phyloP scores from a whole-genome alignment of 2,113 vertebrate species.

The Galbula dea region DNA sequence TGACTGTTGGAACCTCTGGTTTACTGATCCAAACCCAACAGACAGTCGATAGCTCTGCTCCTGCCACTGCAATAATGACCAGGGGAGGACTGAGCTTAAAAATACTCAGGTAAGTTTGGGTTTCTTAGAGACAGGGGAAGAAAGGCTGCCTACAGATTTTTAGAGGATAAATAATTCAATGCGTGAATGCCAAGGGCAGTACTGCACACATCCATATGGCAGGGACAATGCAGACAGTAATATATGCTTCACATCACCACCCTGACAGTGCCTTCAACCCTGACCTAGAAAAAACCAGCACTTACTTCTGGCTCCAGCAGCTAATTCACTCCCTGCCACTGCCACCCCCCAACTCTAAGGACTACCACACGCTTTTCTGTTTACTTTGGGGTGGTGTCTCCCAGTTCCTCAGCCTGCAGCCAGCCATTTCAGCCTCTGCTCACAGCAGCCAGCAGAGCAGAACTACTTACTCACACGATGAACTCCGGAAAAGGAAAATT shows the following conservation, averaged over 20 bases:
- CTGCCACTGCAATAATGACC: not conserved
- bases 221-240: conserved; percentile 47
- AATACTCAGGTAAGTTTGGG: not conserved
- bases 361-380: not conserved
- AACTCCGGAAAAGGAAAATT: rapidly evolving
- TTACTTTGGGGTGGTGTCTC: not conserved
- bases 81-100: not conserved
- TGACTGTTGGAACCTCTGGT: not conserved
- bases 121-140: conserved; percentile 23
- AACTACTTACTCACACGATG: rapidly evolving
- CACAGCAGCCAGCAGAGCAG: not conserved
- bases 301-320: conserved; percentile 4
- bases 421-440: not conserved
- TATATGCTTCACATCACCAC: conserved; percentile 18
- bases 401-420: rapidly evolving
- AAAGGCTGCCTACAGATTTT: conserved; percentile 46
- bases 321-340: not conserved
- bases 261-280: conserved; percentile 31
- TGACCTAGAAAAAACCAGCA: conserved; percentile 2
- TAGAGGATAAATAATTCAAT: conserved; percentile 70
- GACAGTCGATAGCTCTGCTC: not conserved
- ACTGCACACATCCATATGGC: conserved; percentile 43
- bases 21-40: not conserved
- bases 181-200: conserved; percentile 60
- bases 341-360: not conserved